Conservation (phyloP, 2,888 invertebrate species). For the Tipula lateralis region DNA sequence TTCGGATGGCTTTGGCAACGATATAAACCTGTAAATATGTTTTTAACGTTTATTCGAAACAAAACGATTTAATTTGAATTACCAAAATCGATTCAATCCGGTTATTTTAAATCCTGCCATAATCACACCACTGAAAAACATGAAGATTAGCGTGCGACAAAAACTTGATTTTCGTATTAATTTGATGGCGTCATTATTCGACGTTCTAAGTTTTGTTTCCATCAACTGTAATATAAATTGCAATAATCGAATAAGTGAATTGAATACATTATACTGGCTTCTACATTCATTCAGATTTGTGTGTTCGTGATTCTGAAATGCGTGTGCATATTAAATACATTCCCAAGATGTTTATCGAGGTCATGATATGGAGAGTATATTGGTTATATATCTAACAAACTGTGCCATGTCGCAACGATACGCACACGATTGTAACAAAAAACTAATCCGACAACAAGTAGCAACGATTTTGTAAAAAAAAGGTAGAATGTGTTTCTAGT, state of each 20-base stretch:
- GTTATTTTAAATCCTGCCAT: background rate
- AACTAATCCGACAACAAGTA: background rate
- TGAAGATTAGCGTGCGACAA: background rate
- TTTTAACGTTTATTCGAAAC: background rate
- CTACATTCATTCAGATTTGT: too few relatives aligned
- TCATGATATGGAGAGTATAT: too few relatives aligned
- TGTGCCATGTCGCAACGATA: background rate
- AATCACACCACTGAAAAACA: background rate
- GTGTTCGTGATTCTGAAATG: too few relatives aligned
- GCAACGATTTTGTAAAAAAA: background rate
- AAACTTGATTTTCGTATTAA: background rate
- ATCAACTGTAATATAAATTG: background rate
- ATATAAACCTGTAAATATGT: background rate
- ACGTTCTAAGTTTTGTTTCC: background rate
- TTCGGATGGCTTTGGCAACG: background rate
- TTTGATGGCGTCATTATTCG: background rate
- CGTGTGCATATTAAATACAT: too few relatives aligned
- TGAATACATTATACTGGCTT: too few relatives aligned
- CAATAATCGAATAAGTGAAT: too few relatives aligned
- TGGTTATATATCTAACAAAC: too few relatives aligned
- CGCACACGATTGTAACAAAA: too few relatives aligned
- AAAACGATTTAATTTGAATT: background rate
- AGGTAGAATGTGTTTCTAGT: too few relatives aligned
- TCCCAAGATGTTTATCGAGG: background rate
- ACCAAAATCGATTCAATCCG: background rate